phyloP scores from a whole-genome alignment of 2,888 invertebrate genomes.

The Watsonalla cultraria region DNA sequence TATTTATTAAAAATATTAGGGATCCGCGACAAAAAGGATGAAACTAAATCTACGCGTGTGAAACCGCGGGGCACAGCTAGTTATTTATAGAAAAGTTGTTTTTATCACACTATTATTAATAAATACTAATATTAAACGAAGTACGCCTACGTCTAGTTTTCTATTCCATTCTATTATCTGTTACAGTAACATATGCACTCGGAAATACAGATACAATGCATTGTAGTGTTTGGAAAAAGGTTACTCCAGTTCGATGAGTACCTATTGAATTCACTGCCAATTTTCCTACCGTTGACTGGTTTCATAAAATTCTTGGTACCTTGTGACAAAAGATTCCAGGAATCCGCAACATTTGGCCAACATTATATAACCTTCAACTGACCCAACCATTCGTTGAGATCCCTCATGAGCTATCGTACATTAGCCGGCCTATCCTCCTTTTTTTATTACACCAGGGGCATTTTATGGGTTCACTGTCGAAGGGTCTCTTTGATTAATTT shows the following conservation, averaged over 20 bases:
- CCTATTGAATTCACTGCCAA: background rate
- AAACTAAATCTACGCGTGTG: no score
- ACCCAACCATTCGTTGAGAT: conserved; percentile 33
- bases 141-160: no score
- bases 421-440: conserved; percentile 11
- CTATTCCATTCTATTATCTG: no score
- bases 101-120: no score
- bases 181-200: no score
- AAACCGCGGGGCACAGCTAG: no score
- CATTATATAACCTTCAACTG: conserved; percentile 42
- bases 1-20: no score
- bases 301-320: background rate
- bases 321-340: background rate
- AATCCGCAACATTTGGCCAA: conserved; percentile 30
- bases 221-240: no score
- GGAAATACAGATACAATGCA: no score
- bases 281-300: background rate
- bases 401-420: conserved; percentile 25
- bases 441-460: conserved; percentile 26
- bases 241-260: background rate
- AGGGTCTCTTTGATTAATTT: conserved; percentile 28
- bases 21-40: no score
- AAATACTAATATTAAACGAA: no score
- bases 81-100: no score
- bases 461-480: conserved; percentile 20